Evolutionary conservation across 1,140 invertebrate species (phyloP), one percentile per base, ranked within the genome.

Genomic region (Pseudachorutes palmiensis): DNA sequence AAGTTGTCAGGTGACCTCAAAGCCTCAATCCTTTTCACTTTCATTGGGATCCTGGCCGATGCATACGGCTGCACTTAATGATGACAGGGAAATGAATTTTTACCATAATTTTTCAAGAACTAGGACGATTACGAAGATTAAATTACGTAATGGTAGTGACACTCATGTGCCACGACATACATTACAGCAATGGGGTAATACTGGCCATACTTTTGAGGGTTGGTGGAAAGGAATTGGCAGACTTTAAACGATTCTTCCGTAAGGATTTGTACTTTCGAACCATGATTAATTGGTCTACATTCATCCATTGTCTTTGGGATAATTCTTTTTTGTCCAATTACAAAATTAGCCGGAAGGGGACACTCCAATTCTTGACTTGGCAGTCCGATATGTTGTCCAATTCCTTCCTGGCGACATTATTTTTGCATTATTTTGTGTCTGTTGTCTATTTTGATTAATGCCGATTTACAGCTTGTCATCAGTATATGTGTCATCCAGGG

Each of bases 1-100:
- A 55, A 19, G 51, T 26, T 55, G 51, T 26, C 19, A 19, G 24
- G 24, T 55, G 51, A 55, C 51, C 51, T 55, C 51, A 55, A 55
- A 55, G 12, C 51, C 51, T 55, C 51, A 55, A 55, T 55, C 51
- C 36, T 55, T 55, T 55, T 55, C 51, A 55, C 51, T 55, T 55
- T 55, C 51, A 24, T 55, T 55, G 51, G 5, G 51, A 55, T 5
- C 9, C 24, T 55, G 3, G 19, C 5, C 36, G 19, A 41, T 26
- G 51, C 51, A 5, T 55, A 55, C 12, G 24, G 19, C 51, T 55
- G 24, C 51, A 55, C 51, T 24, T 14, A 12, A 45, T 26, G 12
- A 55, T 26, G 24, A 55, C 5, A 55, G 51, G 51, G 51, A 55
- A 55, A 55, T 55, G 51, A 55, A 41, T 55, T 55, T 55, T 55